phyloP scores from a whole-genome alignment of 2,113 vertebrate genomes.

The Caranx ignobilis region DNA sequence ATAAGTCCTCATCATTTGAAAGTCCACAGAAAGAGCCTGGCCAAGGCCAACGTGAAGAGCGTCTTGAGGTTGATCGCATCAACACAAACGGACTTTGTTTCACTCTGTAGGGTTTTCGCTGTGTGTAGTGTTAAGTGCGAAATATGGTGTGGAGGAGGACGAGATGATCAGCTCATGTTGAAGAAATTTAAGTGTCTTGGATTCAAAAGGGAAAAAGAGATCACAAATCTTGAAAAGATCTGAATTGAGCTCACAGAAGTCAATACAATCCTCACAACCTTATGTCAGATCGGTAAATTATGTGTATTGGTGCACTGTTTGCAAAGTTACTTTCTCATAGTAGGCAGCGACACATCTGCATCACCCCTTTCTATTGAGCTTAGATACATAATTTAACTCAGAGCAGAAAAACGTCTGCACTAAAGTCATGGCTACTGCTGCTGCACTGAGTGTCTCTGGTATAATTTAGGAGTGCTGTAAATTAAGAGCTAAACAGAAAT shows the following conservation, averaged over 20 bases:
- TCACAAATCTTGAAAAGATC: slow-evolving; percentile 38
- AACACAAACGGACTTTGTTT: slow-evolving; percentile 55
- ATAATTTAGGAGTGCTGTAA: slow-evolving; percentile 22
- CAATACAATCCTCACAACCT: slow-evolving; percentile 16
- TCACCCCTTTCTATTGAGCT: slow-evolving; percentile 2
- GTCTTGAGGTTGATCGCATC: slow-evolving; percentile 28
- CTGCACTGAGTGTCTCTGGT: slow-evolving; percentile 8
- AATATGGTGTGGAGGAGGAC: background rate
- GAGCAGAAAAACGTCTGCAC: background rate
- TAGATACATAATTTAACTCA: slow-evolving; percentile 7
- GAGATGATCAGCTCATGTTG: slow-evolving; percentile 7
- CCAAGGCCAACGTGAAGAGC: slow-evolving; percentile 53
- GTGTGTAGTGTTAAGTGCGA: background rate
- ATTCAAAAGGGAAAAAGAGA: slow-evolving; percentile 23
- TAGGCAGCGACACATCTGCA: background rate
- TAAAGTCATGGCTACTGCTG: slow-evolving; percentile 4
- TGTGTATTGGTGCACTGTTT: background rate
- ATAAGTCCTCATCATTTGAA: slow-evolving; percentile 29
- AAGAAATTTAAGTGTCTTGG: slow-evolving; percentile 33
- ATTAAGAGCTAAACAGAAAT: slow-evolving; percentile 35
- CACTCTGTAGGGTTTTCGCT: background rate
- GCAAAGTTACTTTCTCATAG: background rate
- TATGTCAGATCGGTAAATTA: slow-evolving; percentile 9
- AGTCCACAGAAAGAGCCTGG: slow-evolving; percentile 27
- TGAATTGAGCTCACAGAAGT: slow-evolving; percentile 15